These are phyloP conservation scores for Calvadosia cruxmelitensis DNA, from an alignment of 30 jellyfish, hydroid and myxozoan species.

Conservation along the genomic window DNA sequence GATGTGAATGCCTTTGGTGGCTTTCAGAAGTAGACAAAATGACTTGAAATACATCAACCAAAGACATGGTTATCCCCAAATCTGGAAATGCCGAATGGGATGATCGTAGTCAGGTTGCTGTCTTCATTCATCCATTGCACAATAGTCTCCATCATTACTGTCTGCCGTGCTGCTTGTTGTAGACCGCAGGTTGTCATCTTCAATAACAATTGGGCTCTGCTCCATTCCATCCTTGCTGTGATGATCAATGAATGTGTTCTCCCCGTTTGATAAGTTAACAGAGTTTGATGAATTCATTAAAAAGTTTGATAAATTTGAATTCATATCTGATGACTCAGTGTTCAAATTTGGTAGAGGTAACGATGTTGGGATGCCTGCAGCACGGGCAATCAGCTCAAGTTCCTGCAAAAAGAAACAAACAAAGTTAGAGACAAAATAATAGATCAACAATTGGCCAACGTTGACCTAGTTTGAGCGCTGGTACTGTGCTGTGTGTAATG, in stretches of 20 bases:
- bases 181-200: not conserved
- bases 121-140: not conserved
- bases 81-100: too few relatives aligned
- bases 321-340: not conserved
- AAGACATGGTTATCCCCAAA: too few relatives aligned
- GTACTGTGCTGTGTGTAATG: too few relatives aligned
- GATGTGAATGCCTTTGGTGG: too few relatives aligned
- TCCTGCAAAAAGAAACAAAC: conserved; percentile 29
- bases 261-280: not conserved
- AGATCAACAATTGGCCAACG: too few relatives aligned
- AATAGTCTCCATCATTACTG: not conserved
- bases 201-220: not conserved
- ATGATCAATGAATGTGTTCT: not conserved
- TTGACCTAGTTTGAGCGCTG: too few relatives aligned
- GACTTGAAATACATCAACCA: too few relatives aligned
- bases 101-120: too few relatives aligned
- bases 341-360: conserved; percentile 64
- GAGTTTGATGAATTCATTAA: not conserved
- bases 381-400: conserved; percentile 78
- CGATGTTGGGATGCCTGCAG: conserved; percentile 73
- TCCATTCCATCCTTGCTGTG: not conserved
- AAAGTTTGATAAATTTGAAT: not conserved
- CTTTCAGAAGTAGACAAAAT: too few relatives aligned
- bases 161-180: not conserved
- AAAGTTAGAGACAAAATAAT: too few relatives aligned